These are phyloP conservation scores for Drosophila mettleri DNA, from an alignment of 2,888 invertebrate genomes.

Conservation along the genomic window DNA sequence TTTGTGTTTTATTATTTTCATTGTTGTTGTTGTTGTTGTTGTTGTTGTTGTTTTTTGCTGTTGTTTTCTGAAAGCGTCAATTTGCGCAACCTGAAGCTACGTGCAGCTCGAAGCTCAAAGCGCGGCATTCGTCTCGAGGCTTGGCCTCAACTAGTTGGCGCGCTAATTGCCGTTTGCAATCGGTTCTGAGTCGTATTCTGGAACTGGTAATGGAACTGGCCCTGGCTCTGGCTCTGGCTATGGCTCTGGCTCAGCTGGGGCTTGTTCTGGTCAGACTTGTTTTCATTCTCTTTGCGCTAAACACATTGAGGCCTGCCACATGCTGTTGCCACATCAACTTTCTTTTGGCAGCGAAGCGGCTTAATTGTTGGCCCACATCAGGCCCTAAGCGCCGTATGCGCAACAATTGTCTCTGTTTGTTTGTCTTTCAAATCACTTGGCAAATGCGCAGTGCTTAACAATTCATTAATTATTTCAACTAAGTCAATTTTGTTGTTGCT, in stretches of 20 bases:
- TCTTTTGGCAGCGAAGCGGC: slow-evolving; percentile 53
- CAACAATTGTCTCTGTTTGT: slow-evolving; percentile 36
- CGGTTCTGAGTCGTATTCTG: slow-evolving; percentile 6
- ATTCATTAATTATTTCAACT: slow-evolving; percentile 22
- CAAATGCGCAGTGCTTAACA: slow-evolving; percentile 32
- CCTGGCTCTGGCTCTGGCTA: not conserved
- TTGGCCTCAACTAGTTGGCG: slow-evolving; percentile 22
- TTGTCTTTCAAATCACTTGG: slow-evolving; percentile 1
- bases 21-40: not conserved
- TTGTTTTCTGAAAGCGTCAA: slow-evolving; percentile 20
- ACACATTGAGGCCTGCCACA: slow-evolving; percentile 8
- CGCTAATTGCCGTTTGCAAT: slow-evolving; percentile 47
- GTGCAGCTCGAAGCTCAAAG: slow-evolving; percentile 11
- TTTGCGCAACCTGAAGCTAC: slow-evolving; percentile 38
- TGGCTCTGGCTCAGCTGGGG: slow-evolving; percentile 28
- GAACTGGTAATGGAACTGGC: slow-evolving; percentile 4
- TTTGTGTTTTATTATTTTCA: not conserved
- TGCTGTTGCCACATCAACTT: slow-evolving; percentile 43
- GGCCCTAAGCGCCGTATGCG: slow-evolving; percentile 58
- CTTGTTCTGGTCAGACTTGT: slow-evolving; percentile 56
- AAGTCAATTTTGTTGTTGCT: slow-evolving; percentile 24
- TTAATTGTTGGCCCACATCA: slow-evolving; percentile 44
- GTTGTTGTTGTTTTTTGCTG: not conserved
- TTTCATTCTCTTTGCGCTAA: slow-evolving; percentile 21
- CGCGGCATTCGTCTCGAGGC: slow-evolving; percentile 16